Conservation (phyloP, 64 coral and sea anemone genomes). For the Pachyseris speciosa region DNA sequence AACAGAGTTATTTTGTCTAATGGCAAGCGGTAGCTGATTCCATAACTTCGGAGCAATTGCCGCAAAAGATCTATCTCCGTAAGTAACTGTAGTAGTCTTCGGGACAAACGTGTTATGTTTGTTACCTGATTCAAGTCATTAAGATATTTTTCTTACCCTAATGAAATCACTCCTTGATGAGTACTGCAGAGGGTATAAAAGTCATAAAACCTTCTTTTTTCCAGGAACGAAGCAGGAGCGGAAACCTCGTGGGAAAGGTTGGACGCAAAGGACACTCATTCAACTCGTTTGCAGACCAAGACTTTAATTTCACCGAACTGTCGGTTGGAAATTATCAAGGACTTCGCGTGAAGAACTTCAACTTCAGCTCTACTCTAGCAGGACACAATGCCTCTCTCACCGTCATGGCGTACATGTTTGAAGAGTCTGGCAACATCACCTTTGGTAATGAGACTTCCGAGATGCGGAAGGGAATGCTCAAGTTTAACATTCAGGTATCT, state of each 20-base stretch:
- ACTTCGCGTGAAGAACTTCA: slow-evolving; percentile 16
- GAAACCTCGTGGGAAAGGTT: neutral
- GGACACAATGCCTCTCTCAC: neutral
- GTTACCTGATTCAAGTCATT: too few species aligned
- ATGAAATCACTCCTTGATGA: too few species aligned
- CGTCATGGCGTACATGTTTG: slow-evolving; percentile 36
- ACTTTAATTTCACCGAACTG: neutral
- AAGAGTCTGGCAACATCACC: slow-evolving; percentile 14
- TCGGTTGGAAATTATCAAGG: neutral
- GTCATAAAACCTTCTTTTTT: neutral
- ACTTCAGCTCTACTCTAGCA: neutral
- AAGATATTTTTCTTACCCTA: too few species aligned
- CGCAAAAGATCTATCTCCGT: too few species aligned
- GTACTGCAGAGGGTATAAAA: too few species aligned
- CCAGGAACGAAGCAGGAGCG: neutral
- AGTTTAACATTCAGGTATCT: slow-evolving; percentile 38
- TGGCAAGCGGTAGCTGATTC: too few species aligned
- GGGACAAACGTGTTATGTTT: too few species aligned
- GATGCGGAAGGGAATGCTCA: slow-evolving; percentile 42
- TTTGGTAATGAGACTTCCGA: slow-evolving; percentile 30
- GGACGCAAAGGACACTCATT: neutral
- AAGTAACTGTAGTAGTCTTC: too few species aligned
- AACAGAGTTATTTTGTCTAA: too few species aligned
- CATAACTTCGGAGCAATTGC: too few species aligned
- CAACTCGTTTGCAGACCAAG: neutral